A percentile compares a stretch with the other conserved stretches of the same genome.
Evolutionary conservation across 2,888 invertebrate genomes (phyloP).

Genomic region (Lordiphosa andalusiaca): DNA sequence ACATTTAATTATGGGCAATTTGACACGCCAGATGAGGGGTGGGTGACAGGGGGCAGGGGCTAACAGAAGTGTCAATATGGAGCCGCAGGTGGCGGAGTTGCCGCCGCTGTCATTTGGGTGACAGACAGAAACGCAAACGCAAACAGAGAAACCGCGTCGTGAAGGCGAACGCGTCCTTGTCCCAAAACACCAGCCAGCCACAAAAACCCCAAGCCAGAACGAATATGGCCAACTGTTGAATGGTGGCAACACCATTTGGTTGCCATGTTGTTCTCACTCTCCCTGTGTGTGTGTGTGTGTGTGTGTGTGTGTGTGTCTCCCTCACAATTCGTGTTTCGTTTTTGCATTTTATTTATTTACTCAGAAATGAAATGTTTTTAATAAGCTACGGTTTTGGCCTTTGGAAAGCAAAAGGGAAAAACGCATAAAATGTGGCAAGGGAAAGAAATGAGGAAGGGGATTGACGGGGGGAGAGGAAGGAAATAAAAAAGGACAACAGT

Average conservation of each 20-base stretch:
- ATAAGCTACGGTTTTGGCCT: slow-evolving; percentile 32
- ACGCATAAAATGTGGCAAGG: neutral
- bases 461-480: no score
- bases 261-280: slow-evolving; percentile 28
- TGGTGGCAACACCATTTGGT: slow-evolving; percentile 41
- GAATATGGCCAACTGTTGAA: slow-evolving; percentile 62
- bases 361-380: slow-evolving; percentile 40
- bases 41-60: neutral
- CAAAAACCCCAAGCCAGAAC: neutral
- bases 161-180: slow-evolving; percentile 55
- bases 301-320: no score
- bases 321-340: slow-evolving; percentile 8
- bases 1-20: slow-evolving; percentile 61
- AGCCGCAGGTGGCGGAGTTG: slow-evolving; percentile 61
- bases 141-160: slow-evolving; percentile 62
- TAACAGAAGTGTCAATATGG: slow-evolving; percentile 57
- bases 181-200: slow-evolving; percentile 36
- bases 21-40: slow-evolving; percentile 5
- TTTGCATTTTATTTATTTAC: slow-evolving; percentile 55
- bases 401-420: slow-evolving; percentile 1
- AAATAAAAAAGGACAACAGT: no score
- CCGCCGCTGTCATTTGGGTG: slow-evolving; percentile 54
- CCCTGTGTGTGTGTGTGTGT: no score
- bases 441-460: no score
- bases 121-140: slow-evolving; percentile 69